phyloP scores from a whole-genome alignment of 2,888 invertebrate species.

The Xestia sexstrigata region DNA sequence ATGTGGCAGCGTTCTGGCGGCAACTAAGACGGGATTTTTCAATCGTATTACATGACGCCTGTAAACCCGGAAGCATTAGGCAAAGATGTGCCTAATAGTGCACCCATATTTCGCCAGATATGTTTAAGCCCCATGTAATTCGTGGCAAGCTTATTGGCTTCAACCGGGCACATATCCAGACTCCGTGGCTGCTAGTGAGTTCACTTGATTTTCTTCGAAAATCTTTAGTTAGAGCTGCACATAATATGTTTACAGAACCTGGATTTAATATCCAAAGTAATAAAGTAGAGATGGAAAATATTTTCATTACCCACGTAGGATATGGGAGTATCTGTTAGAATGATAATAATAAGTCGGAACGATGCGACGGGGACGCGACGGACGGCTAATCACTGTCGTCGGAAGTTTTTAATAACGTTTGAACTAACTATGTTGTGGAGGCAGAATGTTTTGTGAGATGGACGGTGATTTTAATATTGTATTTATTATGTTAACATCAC shows the following conservation, averaged over 20 bases:
- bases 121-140: neutral
- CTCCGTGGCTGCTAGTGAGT: too few relatives aligned
- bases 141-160: neutral
- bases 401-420: conserved; percentile 78
- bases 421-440: conserved; percentile 50
- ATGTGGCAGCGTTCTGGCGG: neutral
- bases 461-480: neutral
- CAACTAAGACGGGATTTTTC: neutral
- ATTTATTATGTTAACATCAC: neutral
- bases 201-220: conserved; percentile 25
- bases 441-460: conserved; percentile 2
- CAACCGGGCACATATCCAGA: neutral
- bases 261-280: conserved; percentile 85
- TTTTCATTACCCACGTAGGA: conserved; percentile 84
- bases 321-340: conserved; percentile 76
- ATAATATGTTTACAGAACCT: conserved; percentile 77
- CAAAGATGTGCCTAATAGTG: neutral
- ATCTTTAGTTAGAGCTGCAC: conserved; percentile 59
- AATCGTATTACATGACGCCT: neutral
- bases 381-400: conserved; percentile 70
- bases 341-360: conserved; percentile 65
- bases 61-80: neutral
- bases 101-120: neutral
- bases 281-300: conserved; percentile 86
- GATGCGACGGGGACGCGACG: conserved; percentile 52